Conservation (phyloP, 2,888 invertebrate species). For the Acholoe squamosa region DNA sequence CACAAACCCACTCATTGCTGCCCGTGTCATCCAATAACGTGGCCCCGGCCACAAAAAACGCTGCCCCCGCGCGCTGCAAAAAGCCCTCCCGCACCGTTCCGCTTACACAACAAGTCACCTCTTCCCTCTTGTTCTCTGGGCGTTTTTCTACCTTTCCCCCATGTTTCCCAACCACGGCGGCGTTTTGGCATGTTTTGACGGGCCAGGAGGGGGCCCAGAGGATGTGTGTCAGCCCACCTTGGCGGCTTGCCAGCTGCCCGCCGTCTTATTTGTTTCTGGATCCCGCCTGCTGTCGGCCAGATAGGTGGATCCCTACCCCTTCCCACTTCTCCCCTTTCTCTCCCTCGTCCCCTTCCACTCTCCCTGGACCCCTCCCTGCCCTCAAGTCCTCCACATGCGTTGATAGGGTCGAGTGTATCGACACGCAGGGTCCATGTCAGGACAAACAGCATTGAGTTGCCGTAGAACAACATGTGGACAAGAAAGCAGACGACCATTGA, state of each 20-base stretch:
- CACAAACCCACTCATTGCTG: not conserved
- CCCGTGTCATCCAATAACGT: constrained; percentile 36
- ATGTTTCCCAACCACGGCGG: not conserved
- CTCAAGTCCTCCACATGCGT: too few relatives aligned
- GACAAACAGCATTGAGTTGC: too few relatives aligned
- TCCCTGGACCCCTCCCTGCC: too few relatives aligned
- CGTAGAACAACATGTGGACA: too few relatives aligned
- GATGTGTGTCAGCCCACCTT: constrained; percentile 32
- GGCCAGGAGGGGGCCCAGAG: not conserved
- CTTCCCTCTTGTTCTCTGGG: not conserved
- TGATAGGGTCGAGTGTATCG: too few relatives aligned
- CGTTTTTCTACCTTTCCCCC: not conserved
- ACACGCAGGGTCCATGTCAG: too few relatives aligned
- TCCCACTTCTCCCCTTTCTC: not conserved
- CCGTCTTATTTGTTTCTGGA: not conserved
- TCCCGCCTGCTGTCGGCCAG: not conserved
- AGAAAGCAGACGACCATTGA: constrained; percentile 1
- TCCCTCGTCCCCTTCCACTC: not conserved
- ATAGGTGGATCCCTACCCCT: not conserved
- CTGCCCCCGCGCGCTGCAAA: constrained; percentile 9
- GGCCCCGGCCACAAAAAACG: constrained; percentile 10
- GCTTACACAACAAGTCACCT: constrained; percentile 11
- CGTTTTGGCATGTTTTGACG: not conserved
- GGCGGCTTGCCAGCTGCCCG: not conserved
- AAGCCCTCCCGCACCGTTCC: not conserved